Percentiles rank a stretch among this genome's conserved stretches.
Conservation (phyloP, 2,888 invertebrate genomes). For the Thecocarcelia acutangulata region DNA sequence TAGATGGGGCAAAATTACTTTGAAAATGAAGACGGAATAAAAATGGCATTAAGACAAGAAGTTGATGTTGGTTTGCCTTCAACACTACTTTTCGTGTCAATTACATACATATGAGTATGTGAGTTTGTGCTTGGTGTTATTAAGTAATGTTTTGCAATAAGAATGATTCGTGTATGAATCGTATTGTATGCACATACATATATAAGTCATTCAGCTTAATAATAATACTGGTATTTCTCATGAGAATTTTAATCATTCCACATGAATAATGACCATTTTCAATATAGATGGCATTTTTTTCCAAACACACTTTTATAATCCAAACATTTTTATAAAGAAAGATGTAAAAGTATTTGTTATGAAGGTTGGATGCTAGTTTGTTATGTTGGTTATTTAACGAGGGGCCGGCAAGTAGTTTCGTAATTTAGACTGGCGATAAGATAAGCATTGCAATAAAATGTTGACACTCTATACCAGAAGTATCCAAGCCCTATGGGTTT, state of each 20-base stretch:
- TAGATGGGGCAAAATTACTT: conserved; percentile 18
- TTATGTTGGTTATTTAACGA: neutral
- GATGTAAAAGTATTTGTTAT: conserved; percentile 32
- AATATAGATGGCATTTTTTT: conserved; percentile 66
- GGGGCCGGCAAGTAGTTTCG: neutral
- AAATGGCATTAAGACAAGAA: conserved; percentile 48
- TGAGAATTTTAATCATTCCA: conserved; percentile 76
- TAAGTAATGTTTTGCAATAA: conserved; percentile 59
- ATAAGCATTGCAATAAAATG: too few species aligned
- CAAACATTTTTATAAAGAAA: conserved; percentile 21
- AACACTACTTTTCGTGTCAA: conserved; percentile 22
- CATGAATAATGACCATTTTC: conserved; percentile 75
- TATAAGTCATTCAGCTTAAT: conserved; percentile 64
- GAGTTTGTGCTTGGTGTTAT: conserved; percentile 16
- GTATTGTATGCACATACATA: neutral
- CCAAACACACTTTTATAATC: conserved; percentile 15
- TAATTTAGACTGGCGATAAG: too few species aligned
- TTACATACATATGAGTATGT: neutral
- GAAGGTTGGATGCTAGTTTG: neutral
- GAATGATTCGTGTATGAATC: conserved; percentile 46
- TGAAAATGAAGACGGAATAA: conserved; percentile 24
- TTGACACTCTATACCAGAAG: too few species aligned
- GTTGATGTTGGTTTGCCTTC: conserved; percentile 5
- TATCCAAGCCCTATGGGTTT: too few species aligned
- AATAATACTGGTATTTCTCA: conserved; percentile 73